Evolutionary conservation across 1,140 invertebrate species (phyloP).

Genomic region (Coptotermes formosanus): DNA sequence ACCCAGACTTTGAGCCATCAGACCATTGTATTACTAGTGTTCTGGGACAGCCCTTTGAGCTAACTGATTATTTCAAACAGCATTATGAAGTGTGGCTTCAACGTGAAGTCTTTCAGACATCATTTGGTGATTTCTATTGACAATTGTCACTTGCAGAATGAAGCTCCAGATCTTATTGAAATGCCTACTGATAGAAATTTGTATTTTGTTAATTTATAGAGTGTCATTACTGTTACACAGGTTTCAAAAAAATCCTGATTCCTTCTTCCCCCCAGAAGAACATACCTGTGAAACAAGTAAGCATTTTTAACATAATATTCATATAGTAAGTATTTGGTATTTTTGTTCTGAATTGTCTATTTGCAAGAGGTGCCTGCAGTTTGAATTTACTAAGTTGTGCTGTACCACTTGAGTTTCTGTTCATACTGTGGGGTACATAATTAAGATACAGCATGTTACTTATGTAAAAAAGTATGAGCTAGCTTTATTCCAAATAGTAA

Average conservation of each 20-base stretch:
- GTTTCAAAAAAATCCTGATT: not conserved
- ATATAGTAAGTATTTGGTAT: not conserved
- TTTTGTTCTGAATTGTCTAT: not conserved
- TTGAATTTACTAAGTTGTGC: not conserved
- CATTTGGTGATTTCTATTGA: conserved; percentile 33
- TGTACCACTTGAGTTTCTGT: conserved; percentile 5
- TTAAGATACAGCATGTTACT: too few relatives aligned
- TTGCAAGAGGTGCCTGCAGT: not conserved
- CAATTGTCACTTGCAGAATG: conserved; percentile 10
- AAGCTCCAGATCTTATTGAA: conserved; percentile 10
- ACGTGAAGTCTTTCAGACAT: conserved; percentile 89
- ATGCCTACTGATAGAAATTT: not conserved
- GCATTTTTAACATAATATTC: not conserved
- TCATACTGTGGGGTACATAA: not conserved
- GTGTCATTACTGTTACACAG: not conserved
- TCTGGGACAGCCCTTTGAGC: conserved; percentile 70
- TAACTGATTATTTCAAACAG: conserved; percentile 93
- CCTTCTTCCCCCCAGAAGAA: too few relatives aligned
- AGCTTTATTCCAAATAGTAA: too few relatives aligned
- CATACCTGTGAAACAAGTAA: too few relatives aligned
- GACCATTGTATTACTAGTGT: conserved; percentile 85
- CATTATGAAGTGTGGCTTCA: conserved; percentile 97
- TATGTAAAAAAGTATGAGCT: too few relatives aligned
- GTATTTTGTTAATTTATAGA: not conserved
- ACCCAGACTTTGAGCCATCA: conserved; percentile 77